These are phyloP conservation scores for Calosoma granatense DNA, from an alignment of 1,140 invertebrate genomes.

Conservation along the genomic window DNA sequence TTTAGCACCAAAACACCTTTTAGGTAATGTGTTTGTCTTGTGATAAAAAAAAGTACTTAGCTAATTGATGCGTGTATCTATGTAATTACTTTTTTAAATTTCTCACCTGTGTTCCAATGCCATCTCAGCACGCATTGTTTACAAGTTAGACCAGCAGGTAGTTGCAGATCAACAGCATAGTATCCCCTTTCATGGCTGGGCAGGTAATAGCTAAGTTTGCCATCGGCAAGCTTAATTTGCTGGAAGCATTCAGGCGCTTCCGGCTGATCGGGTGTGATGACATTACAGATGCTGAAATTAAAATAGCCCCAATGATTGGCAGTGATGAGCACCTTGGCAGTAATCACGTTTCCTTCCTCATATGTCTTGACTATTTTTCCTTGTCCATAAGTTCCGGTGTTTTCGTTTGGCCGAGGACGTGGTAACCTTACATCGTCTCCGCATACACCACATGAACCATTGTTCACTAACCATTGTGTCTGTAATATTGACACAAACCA, in stretches of 20 bases:
- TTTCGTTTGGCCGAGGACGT: constrained; percentile 42
- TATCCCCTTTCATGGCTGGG: background rate
- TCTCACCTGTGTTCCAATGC: constrained; percentile 43
- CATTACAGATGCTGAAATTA: constrained; percentile 39
- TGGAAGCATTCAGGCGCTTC: constrained; percentile 45
- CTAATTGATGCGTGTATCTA: too few relatives aligned
- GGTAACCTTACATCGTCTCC: constrained; percentile 31
- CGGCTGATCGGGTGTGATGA: constrained; percentile 22
- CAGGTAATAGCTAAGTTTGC: constrained; percentile 19
- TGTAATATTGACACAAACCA: constrained; percentile 12
- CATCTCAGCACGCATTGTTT: constrained; percentile 50
- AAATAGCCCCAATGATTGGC: constrained; percentile 41
- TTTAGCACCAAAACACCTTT: background rate
- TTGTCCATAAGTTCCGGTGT: constrained; percentile 39
- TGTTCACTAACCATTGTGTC: constrained; percentile 26
- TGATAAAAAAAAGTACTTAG: too few relatives aligned
- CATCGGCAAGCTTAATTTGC: constrained; percentile 33
- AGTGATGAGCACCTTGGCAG: constrained; percentile 32
- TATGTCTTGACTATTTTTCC: constrained; percentile 34
- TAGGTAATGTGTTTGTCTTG: too few relatives aligned
- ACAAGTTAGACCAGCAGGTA: constrained; percentile 40
- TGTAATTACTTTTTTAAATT: too few relatives aligned
- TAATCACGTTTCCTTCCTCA: constrained; percentile 28
- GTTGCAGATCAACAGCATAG: constrained; percentile 16
- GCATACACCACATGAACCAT: constrained; percentile 33